Evolutionary conservation across 2,888 invertebrate species (phyloP).

Genomic region (Andricus quercusramuli): DNA sequence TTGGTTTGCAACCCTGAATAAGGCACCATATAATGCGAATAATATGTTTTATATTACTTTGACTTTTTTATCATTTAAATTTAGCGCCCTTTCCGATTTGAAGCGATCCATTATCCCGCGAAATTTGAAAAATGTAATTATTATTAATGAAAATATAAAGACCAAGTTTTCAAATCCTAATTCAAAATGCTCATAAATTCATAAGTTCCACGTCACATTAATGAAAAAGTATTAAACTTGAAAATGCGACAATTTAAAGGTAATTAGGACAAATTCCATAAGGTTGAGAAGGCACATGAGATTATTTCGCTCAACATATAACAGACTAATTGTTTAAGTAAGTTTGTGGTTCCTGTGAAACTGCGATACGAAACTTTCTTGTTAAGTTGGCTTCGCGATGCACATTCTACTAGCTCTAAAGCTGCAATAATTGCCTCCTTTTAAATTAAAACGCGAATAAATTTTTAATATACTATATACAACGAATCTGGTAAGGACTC

Average conservation of each 20-base stretch:
- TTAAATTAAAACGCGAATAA: conserved; percentile 29
- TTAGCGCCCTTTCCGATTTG: too few species aligned
- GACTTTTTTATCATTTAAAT: too few species aligned
- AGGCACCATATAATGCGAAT: too few species aligned
- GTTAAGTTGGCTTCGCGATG: conserved; percentile 22
- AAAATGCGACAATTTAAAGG: neutral
- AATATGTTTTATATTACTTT: too few species aligned
- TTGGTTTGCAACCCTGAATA: too few species aligned
- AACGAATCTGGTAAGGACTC: conserved; percentile 33
- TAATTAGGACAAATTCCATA: neutral
- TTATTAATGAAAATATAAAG: too few species aligned
- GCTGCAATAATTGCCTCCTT: conserved; percentile 34
- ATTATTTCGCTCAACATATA: conserved; percentile 24
- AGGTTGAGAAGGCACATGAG: neutral
- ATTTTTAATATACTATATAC: conserved; percentile 36
- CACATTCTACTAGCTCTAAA: conserved; percentile 23
- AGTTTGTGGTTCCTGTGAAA: conserved; percentile 39
- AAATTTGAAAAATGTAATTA: too few species aligned
- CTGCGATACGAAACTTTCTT: conserved; percentile 43
- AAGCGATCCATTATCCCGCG: too few species aligned
- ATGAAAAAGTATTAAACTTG: neutral
- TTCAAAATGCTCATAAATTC: too few species aligned
- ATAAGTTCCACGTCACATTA: neutral
- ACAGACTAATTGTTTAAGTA: conserved; percentile 42
- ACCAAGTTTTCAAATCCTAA: too few species aligned